Conservation (phyloP, 2,888 invertebrate species). For the Cantharis lateralis region DNA sequence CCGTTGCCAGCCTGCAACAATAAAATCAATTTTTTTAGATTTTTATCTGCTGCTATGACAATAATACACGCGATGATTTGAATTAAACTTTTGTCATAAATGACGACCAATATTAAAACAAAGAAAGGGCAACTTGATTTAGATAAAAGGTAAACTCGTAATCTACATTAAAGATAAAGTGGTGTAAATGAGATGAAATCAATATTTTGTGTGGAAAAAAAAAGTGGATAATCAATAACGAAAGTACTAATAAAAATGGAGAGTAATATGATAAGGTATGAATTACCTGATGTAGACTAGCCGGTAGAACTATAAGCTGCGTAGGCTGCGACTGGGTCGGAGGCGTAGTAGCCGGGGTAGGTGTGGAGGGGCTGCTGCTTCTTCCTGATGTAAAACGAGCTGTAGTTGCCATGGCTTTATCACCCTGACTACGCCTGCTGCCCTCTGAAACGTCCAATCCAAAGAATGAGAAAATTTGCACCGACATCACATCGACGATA, state of each 20-base stretch:
- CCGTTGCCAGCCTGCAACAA: slow-evolving; percentile 7
- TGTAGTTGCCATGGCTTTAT: slow-evolving; percentile 59
- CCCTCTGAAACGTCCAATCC: slow-evolving; percentile 50
- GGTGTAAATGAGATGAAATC: slow-evolving; percentile 24
- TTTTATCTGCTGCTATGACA: background rate
- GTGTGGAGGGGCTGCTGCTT: slow-evolving; percentile 59
- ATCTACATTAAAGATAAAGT: slow-evolving; percentile 13
- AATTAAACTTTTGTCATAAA: background rate
- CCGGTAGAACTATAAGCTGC: slow-evolving; percentile 57
- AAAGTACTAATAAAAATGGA: slow-evolving; percentile 20
- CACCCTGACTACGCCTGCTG: slow-evolving; percentile 54
- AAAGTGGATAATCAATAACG: slow-evolving; percentile 29
- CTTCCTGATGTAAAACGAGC: slow-evolving; percentile 62
- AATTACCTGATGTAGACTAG: slow-evolving; percentile 57
- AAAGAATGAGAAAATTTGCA: slow-evolving; percentile 3
- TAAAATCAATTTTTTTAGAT: background rate
- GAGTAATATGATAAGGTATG: slow-evolving; percentile 22
- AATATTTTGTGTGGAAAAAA: slow-evolving; percentile 13
- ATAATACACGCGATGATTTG: background rate
- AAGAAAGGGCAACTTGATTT: background rate
- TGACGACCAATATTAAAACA: background rate
- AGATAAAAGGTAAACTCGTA: slow-evolving; percentile 6
- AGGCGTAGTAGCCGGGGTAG: slow-evolving; percentile 54
- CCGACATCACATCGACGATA: background rate
- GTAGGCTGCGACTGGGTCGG: slow-evolving; percentile 54